Evolutionary conservation across 2,113 vertebrate species (phyloP), one percentile per base, ranked within the genome.

Genomic region (Cairina moschata): DNA sequence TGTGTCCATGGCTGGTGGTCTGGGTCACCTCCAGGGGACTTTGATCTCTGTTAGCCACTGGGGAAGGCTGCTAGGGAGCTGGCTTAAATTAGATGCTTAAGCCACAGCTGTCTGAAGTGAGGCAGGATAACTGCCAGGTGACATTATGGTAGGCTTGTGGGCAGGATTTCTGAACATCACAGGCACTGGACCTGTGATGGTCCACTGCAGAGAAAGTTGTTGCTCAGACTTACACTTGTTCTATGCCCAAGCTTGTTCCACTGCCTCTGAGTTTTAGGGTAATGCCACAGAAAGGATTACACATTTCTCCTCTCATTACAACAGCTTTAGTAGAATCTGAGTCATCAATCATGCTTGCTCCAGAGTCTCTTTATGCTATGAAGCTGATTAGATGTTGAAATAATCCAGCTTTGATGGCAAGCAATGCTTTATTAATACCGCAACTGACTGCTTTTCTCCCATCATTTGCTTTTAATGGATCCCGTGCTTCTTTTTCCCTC

Each of bases 321-420:
- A 28, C 74, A 59, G 58, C 3, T 15, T 73, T 68, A 40, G 69
- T 3, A 52, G 54, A 84, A 87, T 84, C 72, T 72, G 78, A 81
- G 74, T 31, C 90, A 68, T 68, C 90, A 40, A 38, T 81, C 92
- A 38, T 54, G 38, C 48, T 67, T 76, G 78, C 74, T 87, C 65
- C 58, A 9, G 67, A 80, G 58, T 48, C 46, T 58, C 65, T 84
- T 81, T 87, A 42, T 81, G 59, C 69, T 90, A 69, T 40, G 90
- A 92, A 90, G 74, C 59, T 92, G 90, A 92, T 94, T 92, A 94
- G 83, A 77, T 92, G 54, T 52, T 59, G 79, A 81, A 90, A 88
- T 81, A 90, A 92, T 88, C 83, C 92, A 77, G 83, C 69, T 94
- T 88, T 81, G 90, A 92, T 84, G 92, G 78, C 55, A 63, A 76